Percentiles rank a stretch among this genome's conserved stretches.
phyloP scores from a whole-genome alignment of 2,797 vertebrate genomes.

The Catamblyrhynchus diadema region DNA sequence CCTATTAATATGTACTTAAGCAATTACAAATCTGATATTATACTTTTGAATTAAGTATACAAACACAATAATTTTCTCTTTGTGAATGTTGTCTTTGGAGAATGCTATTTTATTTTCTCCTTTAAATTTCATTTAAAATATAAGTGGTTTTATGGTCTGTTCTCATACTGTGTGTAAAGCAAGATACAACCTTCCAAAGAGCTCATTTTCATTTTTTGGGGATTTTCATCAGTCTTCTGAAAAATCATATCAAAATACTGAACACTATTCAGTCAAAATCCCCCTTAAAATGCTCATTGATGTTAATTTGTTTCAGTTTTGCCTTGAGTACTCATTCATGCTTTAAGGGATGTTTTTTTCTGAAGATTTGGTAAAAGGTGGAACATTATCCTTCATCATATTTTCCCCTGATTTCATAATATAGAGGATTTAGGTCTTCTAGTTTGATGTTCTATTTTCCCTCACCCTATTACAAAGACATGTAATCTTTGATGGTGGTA shows the following conservation, averaged over 20 bases:
- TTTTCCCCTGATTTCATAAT: background rate
- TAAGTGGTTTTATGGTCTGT: background rate
- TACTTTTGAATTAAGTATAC: background rate
- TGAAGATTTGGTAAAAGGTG: background rate
- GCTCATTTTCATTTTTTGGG: background rate
- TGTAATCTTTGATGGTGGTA: background rate
- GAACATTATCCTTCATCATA: background rate
- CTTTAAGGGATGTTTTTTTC: background rate
- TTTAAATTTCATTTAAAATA: background rate
- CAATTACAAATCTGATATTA: background rate
- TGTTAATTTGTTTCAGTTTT: background rate
- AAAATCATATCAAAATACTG: background rate
- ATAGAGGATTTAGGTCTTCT: background rate
- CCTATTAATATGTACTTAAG: background rate
- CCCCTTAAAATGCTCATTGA: background rate
- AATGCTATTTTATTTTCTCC: background rate
- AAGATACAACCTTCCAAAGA: background rate
- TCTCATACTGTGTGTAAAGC: background rate
- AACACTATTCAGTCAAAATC: background rate
- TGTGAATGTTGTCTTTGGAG: background rate
- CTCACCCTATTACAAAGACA: rapidly evolving
- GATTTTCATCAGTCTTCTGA: background rate
- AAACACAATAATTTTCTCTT: background rate
- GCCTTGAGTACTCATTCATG: background rate
- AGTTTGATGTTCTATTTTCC: background rate